phyloP scores from a whole-genome alignment of 2,888 invertebrate species.

The Diloba caeruleocephala region DNA sequence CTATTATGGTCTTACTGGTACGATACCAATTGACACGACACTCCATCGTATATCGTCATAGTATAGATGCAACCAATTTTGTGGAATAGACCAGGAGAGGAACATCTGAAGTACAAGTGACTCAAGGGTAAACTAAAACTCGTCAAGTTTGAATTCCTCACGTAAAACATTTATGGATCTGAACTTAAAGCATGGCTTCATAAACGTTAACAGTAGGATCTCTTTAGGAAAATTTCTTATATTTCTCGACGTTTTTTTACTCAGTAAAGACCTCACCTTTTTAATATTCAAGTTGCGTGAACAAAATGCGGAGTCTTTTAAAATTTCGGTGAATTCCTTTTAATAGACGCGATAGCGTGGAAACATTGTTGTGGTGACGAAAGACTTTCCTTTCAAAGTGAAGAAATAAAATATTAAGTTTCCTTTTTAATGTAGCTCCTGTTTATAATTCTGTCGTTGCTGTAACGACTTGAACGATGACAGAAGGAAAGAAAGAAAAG shows the following conservation, averaged over 20 bases:
- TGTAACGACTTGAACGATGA: too few species aligned
- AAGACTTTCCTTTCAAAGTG: slow-evolving; percentile 1
- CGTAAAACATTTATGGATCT: slow-evolving; percentile 1
- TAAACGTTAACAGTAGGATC: not conserved
- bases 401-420: slow-evolving; percentile 1
- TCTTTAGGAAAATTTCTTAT: slow-evolving; percentile 5
- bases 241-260: slow-evolving; percentile 7
- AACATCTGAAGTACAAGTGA: not conserved
- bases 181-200: not conserved
- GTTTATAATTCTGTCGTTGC: not conserved
- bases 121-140: not conserved
- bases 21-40: too few species aligned
- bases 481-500: too few species aligned
- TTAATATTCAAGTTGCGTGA: slow-evolving; percentile 29
- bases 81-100: not conserved
- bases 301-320: slow-evolving; percentile 1
- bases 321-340: slow-evolving; percentile 15
- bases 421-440: not conserved
- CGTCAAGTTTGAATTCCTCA: not conserved
- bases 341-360: slow-evolving; percentile 5
- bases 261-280: not conserved
- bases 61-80: too few species aligned
- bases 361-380: slow-evolving; percentile 14
- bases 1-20: too few species aligned
- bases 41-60: too few species aligned